Evolutionary conservation across 2,888 invertebrate genomes (phyloP), one percentile per base, ranked within the genome.

Genomic region (Dolichopus griseipennis): DNA sequence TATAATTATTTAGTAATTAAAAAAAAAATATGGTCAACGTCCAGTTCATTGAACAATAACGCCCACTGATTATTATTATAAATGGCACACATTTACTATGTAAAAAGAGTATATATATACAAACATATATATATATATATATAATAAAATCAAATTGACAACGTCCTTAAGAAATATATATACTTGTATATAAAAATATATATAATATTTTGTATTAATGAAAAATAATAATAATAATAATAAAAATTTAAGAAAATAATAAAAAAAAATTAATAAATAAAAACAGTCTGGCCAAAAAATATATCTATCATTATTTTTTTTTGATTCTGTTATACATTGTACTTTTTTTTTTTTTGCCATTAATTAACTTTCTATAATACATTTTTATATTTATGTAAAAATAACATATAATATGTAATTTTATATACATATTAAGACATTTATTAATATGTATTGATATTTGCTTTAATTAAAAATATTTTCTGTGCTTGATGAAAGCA

Each of bases 1-100:
- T 52, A 52, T 12, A 12, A 52, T 52, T 52, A 52, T 18, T 52
- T 18, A 52, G 15, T 52, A 41, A 41, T 18, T 18, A 52, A 52
- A 52, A 41, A 27, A 27, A 27, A 10, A 37, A 37, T 37, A 52
- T n/a, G 52, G 52, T 52, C 52, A 52, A 52, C 52, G 52, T 52
- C 52, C 52, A 52, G 52, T 52, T 52, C 52, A 52, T 4, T 52
- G 52, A 52, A 52, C 52, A 41, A 52, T 52, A 52, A 52, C 52
- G 52, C 52, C 52, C 52, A 52, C 52, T 52, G 52, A 52, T 52
- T 7, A 41, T 41, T 41, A 12, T n/a, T 52, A 52, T 52, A 12
- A 52, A 52, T 52, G n/a, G 15, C 52, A 52, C 15, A 18, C 52
- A 52, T 52, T 52, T 52, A 52, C 52, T 52, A 52, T 52, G 52